Base-by-base conservation (phyloP, 2,113 vertebrate species). In the Tyto alba region DNA sequence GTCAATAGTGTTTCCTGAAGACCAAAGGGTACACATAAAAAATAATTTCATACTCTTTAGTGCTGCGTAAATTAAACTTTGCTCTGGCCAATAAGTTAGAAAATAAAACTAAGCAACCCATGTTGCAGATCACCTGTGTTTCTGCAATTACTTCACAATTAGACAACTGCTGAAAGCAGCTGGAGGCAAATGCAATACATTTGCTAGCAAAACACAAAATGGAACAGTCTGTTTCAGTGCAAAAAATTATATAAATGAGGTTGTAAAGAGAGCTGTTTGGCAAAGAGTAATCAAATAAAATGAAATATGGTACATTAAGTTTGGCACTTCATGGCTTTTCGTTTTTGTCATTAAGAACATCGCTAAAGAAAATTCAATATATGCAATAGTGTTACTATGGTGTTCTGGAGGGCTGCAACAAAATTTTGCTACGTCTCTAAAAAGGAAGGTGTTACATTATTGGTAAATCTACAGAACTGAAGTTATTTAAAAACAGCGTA, bases 81-180 rank as follows among this genome's bases (percentile, higher is more conserved):
- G 80, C 86, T 93, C 86, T 92, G 91, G 87, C 57, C 84, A 91
- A 21, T 85, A 92, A 92, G 86, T 91, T 92, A 89, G 89, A 71
- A 82, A 95, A 93, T 83, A 95, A 96, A 95, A 80, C 74, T 87
- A 87, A 93, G 93, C 45, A 96, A 95, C 84, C 77, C 6, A 0
- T 62, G 76, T 76, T 76, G 80, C 57, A 85, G 53, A 95, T 96
- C 94, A 93, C 96, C 94, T 95, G 94, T 0, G 8, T 73, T 79
- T 81, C 84, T 68, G 52, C 62, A 77, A 93, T 95, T 92, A 95
- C 84, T 88, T 82, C 80, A 93, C 86, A 95, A 96, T 89, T 94
- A 96, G 94, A 92, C 92, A 96, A 96, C 91, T 92, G 96, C 90
- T 96, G 86, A 91, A 97, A 96, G 73, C 94, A 89, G 94, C 96